Evolutionary conservation across 2,888 invertebrate genomes (phyloP), one percentile per base, ranked within the genome.

Genomic region (Caenorhabditis japonica): DNA sequence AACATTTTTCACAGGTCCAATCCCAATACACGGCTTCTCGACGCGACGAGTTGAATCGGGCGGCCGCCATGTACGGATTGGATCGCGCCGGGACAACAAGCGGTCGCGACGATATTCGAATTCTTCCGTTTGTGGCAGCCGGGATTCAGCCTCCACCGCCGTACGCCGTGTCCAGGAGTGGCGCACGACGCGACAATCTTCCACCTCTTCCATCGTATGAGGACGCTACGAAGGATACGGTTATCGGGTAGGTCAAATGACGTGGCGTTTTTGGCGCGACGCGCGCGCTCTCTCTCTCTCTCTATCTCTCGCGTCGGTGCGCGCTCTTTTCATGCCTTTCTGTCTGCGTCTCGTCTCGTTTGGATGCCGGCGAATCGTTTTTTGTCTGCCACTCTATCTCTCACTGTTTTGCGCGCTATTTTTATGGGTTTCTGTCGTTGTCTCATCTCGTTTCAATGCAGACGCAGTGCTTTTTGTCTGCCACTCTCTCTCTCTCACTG

Each of bases 201-300:
- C 86, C 86, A 2, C 86, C 86, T 1, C 61, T 86, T 12, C 86
- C 86, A 1, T 82, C 77, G n/a, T 86, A 86, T 73, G 86, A 86
- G 49, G 86, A 86, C 53, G 86, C 86, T 0, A 86, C 86, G 0
- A 86, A 86, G 52, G 69, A 84, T 55, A 80, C 85, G 17, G 76
- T 83, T 0, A 71, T 83, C 33, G 77, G 83, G 80, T 81, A 10
- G 21, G 55, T 13, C 25, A 8, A n/a, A 27, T 15, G 0, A 17
- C 13, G 30, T 5, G 38, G 19, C 13, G n/a, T n/a, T 52, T 52
- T 52, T 30, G 30, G n/a, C n/a, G n/a, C n/a, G n/a, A n/a, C n/a
- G n/a, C n/a, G n/a, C n/a, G n/a, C n/a, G n/a, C n/a, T n/a, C n/a
- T n/a, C n/a, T n/a, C n/a, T n/a, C n/a, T n/a, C n/a, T n/a, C n/a